phyloP scores from a whole-genome alignment of 1,140 invertebrate genomes.

The Holotrichia oblita region DNA sequence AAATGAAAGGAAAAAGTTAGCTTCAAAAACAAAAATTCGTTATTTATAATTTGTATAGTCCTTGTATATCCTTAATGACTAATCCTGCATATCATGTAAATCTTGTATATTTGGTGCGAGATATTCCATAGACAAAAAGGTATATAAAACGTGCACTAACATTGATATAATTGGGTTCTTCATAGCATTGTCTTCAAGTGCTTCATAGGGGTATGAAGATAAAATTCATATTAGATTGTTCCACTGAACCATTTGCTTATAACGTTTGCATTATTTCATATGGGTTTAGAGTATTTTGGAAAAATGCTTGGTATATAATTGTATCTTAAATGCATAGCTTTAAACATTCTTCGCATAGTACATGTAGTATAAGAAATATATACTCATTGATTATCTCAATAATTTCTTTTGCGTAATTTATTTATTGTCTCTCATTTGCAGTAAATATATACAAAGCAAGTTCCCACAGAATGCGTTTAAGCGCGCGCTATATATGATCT shows the following conservation, averaged over 20 bases:
- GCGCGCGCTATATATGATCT: too few species aligned
- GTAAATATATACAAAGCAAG: constrained; percentile 24
- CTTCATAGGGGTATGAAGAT: not conserved
- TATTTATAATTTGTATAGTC: too few species aligned
- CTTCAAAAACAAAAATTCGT: too few species aligned
- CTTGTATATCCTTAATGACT: not conserved
- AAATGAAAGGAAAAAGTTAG: not conserved
- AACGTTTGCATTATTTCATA: not conserved
- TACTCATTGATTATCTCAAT: not conserved
- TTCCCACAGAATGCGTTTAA: not conserved
- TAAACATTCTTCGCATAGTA: not conserved
- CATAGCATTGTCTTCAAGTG: not conserved
- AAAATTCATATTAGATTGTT: constrained; percentile 27
- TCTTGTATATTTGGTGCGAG: constrained; percentile 21
- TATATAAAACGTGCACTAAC: constrained; percentile 8
- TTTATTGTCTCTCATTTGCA: constrained; percentile 27
- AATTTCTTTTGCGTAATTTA: not conserved
- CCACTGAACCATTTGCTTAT: constrained; percentile 21
- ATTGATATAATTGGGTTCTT: constrained; percentile 6
- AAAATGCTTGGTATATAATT: constrained; percentile 20
- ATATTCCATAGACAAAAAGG: not conserved
- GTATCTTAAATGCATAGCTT: not conserved
- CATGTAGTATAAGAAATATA: not conserved
- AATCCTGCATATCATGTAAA: not conserved
- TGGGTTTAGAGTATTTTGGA: not conserved